Evolutionary conservation across 1,140 invertebrate species (phyloP), one percentile per base, ranked within the genome.

Genomic region (Drosophila saltans): DNA sequence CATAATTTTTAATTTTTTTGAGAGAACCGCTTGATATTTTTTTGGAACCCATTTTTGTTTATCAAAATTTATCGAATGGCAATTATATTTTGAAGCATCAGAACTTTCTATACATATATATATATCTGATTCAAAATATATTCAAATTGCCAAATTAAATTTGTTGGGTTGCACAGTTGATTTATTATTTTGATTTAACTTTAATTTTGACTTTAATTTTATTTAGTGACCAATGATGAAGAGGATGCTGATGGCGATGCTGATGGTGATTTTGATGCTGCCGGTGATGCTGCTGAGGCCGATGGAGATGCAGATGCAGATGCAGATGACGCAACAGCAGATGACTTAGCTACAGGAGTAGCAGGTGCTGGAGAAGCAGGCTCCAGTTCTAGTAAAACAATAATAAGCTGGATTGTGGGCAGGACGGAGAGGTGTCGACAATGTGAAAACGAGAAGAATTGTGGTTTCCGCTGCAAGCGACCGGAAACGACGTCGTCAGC

Each of bases 321-420:
- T 26, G 78, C 67, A 1, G 90, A 91, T 48, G 91, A 91, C 11
- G 81, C 84, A 1, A 66, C 66, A 1, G 57, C 75, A 0, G 91
- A 91, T 48, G 90, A 91, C 16, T 59, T 76, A 0, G 60, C 65
- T 8, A 45, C 71, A 16, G 33, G 33, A 36, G 61, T 58, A 2
- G 69, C 36, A 10, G 61, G 66, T 6, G 48, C 30, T 1, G 74
- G 61, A 4, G 90, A 90, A 41, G 43, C 70, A 6, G 84, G 80
- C 11, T 26, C 72, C 5, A 57, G 39, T 28, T 7, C 66, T 7
- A 39, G 82, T 0, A 92, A 92, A 64, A 78, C 67, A 9, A 90
- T 91, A 28, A 92, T 92, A n/a, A 67, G 75, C 33, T 92, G 88
- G 85, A 81, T 92, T 56, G 84, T 92, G 11, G 80, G 75, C 26